Evolutionary conservation across 53 echinoderm and acorn worm genomes (phyloP).

Genomic region (Zoroaster sp.): DNA sequence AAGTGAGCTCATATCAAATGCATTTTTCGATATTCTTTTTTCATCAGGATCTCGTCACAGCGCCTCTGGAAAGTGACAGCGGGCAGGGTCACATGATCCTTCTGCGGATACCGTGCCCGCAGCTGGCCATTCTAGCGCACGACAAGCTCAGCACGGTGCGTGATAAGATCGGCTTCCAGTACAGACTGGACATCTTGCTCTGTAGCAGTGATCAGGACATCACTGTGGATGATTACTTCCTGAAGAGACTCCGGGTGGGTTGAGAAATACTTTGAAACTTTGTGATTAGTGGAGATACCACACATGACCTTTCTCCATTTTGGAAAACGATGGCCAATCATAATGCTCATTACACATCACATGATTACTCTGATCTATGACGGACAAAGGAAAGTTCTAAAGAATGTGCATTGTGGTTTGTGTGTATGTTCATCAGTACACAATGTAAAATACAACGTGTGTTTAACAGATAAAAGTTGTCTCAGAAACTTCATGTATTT

Average conservation of each 20-base stretch:
- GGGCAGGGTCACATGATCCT: constrained; percentile 81
- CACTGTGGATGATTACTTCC: constrained; percentile 76
- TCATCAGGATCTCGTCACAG: constrained; percentile 58
- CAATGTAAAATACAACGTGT: no score
- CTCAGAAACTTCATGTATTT: no score
- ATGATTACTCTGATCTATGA: no score
- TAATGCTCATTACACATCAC: no score
- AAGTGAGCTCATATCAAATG: not conserved
- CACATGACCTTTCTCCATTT: no score
- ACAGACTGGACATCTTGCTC: constrained; percentile 84
- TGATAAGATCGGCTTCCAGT: constrained; percentile 89
- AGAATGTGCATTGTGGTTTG: no score
- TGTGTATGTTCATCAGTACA: no score
- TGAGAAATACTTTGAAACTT: not conserved
- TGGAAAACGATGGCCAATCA: no score
- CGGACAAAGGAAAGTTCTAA: no score
- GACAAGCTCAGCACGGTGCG: constrained; percentile 83
- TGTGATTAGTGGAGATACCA: no score
- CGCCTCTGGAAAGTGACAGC: constrained; percentile 57
- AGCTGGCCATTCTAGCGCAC: constrained; percentile 88
- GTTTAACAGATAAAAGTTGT: no score
- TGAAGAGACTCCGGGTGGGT: constrained; percentile 81
- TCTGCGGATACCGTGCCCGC: constrained; percentile 83
- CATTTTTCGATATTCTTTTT: not conserved
- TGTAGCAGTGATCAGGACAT: constrained; percentile 71